phyloP scores from a whole-genome alignment of 2,113 vertebrate genomes.

The Cyanocitta stelleri region DNA sequence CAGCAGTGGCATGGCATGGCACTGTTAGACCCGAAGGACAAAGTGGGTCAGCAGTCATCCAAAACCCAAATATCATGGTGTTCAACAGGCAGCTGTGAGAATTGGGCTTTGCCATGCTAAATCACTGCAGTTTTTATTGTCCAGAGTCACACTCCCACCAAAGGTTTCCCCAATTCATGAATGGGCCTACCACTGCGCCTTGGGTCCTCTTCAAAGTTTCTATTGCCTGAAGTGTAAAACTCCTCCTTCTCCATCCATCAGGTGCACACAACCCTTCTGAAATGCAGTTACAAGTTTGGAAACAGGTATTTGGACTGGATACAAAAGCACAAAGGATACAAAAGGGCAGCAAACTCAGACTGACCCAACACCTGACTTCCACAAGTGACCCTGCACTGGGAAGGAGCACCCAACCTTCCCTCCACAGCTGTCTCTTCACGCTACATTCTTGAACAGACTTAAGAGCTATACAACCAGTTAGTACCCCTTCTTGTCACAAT shows the following conservation, averaged over 20 bases:
- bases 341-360: neutral
- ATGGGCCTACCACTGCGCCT: accelerated
- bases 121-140: neutral
- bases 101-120: neutral
- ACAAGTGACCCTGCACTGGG: accelerated
- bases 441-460: neutral
- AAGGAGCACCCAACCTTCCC: neutral
- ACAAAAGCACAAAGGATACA: accelerated
- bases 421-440: accelerated
- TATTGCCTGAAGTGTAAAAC: neutral
- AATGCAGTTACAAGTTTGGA: neutral
- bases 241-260: neutral
- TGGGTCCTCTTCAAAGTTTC: neutral
- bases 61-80: neutral
- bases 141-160: neutral
- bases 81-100: neutral
- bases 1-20: neutral
- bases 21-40: neutral
- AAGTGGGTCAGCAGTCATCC: neutral
- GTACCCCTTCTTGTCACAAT: neutral
- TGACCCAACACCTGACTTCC: neutral
- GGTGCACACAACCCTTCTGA: accelerated
- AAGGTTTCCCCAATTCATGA: neutral
- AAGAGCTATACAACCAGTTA: neutral
- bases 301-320: neutral